Conservation (phyloP, 2,113 vertebrate genomes). For the Cairina moschata region DNA sequence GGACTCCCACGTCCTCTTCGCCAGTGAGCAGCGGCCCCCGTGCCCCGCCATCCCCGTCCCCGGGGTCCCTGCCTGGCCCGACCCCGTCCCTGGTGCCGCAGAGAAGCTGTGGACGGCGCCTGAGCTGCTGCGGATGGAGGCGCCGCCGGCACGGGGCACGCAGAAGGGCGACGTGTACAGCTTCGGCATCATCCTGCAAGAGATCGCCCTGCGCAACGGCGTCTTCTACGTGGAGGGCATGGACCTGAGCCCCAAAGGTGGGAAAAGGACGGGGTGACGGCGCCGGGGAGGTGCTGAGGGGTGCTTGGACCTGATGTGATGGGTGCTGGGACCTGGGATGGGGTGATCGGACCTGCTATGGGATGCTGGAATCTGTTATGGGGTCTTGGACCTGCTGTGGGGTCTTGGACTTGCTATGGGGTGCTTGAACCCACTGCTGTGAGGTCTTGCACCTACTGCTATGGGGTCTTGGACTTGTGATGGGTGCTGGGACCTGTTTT, state of each 20-base stretch:
- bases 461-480: fast-evolving
- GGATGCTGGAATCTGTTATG: neutral
- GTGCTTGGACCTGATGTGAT: fast-evolving
- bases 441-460: too few species aligned
- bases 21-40: conserved; percentile 78
- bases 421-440: too few species aligned
- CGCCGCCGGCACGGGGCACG: conserved; percentile 71
- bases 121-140: conserved; percentile 82
- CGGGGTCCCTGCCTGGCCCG: fast-evolving
- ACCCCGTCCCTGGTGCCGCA: conserved; percentile 33
- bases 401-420: neutral
- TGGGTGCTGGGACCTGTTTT: fast-evolving
- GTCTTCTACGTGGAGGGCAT: conserved; percentile 85
- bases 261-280: neutral
- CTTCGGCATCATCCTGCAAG: conserved; percentile 92
- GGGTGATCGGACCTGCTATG: fast-evolving
- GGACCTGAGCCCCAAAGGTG: conserved; percentile 89
- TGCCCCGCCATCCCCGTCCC: fast-evolving
- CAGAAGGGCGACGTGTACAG: conserved; percentile 92
- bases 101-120: conserved; percentile 92
- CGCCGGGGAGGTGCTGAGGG: too few species aligned
- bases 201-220: conserved; percentile 86
- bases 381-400: fast-evolving
- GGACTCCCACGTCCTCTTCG: conserved; percentile 83
- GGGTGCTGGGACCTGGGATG: fast-evolving